Percentiles rank a stretch among this genome's conserved stretches.
These are phyloP conservation scores for Rhynchonema sp. DNA, from an alignment of 2,888 invertebrate species.

Conservation along the genomic window DNA sequence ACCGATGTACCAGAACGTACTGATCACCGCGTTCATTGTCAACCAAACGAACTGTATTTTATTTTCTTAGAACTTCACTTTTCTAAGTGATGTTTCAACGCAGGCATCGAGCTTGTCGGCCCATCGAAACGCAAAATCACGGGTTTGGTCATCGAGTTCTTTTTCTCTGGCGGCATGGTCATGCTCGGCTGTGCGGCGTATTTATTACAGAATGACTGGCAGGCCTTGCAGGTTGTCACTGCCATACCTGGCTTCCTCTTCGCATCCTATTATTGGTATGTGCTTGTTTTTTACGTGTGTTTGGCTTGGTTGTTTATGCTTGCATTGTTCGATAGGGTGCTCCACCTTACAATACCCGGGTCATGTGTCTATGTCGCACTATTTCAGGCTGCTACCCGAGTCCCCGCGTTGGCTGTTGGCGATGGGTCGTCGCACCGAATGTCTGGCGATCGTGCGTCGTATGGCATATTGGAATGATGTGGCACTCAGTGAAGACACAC, in stretches of 20 bases:
- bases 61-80: neutral
- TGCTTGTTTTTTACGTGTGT: slow-evolving; percentile 2
- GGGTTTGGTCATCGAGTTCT: neutral
- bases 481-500: neutral
- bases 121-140: slow-evolving; percentile 17
- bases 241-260: slow-evolving; percentile 7
- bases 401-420: slow-evolving; percentile 62
- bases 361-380: too few relatives aligned
- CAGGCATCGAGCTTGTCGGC: slow-evolving; percentile 19
- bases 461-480: slow-evolving; percentile 37
- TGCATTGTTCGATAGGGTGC: too few relatives aligned
- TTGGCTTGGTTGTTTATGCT: too few relatives aligned
- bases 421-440: slow-evolving; percentile 55
- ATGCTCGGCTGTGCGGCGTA: slow-evolving; percentile 6
- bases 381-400: slow-evolving; percentile 31
- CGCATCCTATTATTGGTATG: slow-evolving; percentile 3
- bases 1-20: too few relatives aligned
- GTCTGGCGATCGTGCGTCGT: slow-evolving; percentile 46
- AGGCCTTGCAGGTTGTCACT: neutral
- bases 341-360: too few relatives aligned
- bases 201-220: slow-evolving; percentile 2
- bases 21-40: too few relatives aligned
- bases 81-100: neutral
- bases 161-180: neutral
- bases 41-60: neutral